Evolutionary conservation across 1,140 invertebrate species (phyloP).

Genomic region (Stenopsyche tienmushanensis): DNA sequence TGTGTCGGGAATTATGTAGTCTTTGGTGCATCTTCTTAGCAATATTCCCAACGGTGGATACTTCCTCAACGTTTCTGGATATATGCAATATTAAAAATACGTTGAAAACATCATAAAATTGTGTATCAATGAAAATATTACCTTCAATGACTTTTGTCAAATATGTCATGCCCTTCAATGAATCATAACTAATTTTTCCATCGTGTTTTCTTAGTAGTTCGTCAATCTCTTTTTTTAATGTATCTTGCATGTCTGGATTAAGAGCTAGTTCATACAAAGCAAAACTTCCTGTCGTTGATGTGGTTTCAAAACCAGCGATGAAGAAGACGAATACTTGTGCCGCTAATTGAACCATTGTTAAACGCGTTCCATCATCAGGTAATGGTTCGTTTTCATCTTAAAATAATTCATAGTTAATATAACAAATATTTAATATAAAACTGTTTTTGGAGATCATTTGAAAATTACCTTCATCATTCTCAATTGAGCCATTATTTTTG

Average conservation of each 20-base stretch:
- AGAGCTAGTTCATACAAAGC: slow-evolving; percentile 57
- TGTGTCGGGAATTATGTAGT: slow-evolving; percentile 52
- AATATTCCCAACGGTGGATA: slow-evolving; percentile 44
- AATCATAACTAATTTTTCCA: slow-evolving; percentile 55
- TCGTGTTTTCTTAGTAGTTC: slow-evolving; percentile 46
- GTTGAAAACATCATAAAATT: too few relatives aligned
- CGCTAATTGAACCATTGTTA: slow-evolving; percentile 44
- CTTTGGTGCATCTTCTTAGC: slow-evolving; percentile 41
- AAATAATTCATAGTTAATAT: slow-evolving; percentile 6
- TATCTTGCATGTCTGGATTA: slow-evolving; percentile 57
- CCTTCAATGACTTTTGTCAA: slow-evolving; percentile 49
- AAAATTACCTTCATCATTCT: too few relatives aligned
- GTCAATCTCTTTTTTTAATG: slow-evolving; percentile 56
- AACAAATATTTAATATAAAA: too few relatives aligned
- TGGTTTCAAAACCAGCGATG: slow-evolving; percentile 64
- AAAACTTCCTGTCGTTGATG: slow-evolving; percentile 57
- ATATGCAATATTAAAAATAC: too few relatives aligned
- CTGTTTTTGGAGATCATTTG: neutral
- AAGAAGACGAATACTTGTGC: slow-evolving; percentile 57
- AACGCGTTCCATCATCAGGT: slow-evolving; percentile 19
- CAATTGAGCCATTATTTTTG: slow-evolving; percentile 52
- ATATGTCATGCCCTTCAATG: slow-evolving; percentile 49
- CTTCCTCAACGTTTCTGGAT: slow-evolving; percentile 46
- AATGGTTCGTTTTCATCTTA: neutral
- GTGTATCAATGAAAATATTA: slow-evolving; percentile 36